Evolutionary conservation across 2,113 vertebrate species (phyloP), one percentile per base, ranked within the genome.

Genomic region (Nannobrachium achirus): DNA sequence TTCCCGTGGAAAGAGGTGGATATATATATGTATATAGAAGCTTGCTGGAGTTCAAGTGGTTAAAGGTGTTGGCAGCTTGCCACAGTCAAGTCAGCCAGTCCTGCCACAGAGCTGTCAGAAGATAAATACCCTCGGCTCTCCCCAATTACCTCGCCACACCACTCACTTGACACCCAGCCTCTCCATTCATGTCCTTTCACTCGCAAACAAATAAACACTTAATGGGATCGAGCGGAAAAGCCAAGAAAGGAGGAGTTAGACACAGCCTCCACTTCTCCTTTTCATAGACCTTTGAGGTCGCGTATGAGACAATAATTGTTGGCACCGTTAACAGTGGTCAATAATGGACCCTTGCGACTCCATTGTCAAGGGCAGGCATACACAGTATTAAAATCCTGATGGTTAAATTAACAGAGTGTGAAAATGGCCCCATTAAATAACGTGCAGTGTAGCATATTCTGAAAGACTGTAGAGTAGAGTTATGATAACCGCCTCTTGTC

Each of bases 151-250:
- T 79, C 42, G 60, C 39, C 69, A 40, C 61, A 38, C 61, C 69
- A 58, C 64, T 79, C 82, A 81, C 81, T 84, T 82, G 75, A 85
- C 77, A 76, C 65, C n/a, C 45, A 60, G 70, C 56, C 67, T 25
- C 52, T 50, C 72, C 68, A 74, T 83, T 82, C 77, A 83, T 64
- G 76, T 71, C 64, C 67, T 77, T 75, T 79, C 74, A 44, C 55
- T 58, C 14, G 9, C 78, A 78, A 86, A 88, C 81, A 89, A 88
- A 88, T 61, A 80, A 84, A 75, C 75, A 78, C 73, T 85, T 80
- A 64, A 83, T 83, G 50, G 65, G 79, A 65, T 33, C 74, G 57
- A 44, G 68, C 46, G 69, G 15, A 70, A 61, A 63, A 46, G 79
- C 77, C 74, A 71, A 63, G 18, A 53, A 42, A 49, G 64, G 60